phyloP scores from a whole-genome alignment of 1,140 invertebrate genomes.

The Drosophila kanapiae region DNA sequence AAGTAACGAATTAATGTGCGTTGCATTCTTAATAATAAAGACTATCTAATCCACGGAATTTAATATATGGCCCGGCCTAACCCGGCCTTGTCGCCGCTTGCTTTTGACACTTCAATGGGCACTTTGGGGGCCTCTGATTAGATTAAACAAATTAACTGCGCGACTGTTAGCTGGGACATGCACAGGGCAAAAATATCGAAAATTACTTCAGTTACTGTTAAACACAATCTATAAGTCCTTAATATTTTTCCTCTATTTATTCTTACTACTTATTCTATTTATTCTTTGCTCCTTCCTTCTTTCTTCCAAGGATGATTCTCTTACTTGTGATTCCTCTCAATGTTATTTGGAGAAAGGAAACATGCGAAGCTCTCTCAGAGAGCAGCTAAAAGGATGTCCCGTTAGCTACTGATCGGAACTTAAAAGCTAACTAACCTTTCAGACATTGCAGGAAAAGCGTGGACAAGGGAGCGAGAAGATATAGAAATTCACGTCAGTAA shows the following conservation, averaged over 20 bases:
- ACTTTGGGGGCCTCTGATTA: constrained; percentile 24
- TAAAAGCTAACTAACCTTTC: too few relatives aligned
- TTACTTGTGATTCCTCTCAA: too few relatives aligned
- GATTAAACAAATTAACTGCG: constrained; percentile 23
- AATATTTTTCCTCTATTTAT: not conserved
- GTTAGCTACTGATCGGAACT: too few relatives aligned
- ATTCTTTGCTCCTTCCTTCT: too few relatives aligned
- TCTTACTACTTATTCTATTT: too few relatives aligned
- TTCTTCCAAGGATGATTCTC: too few relatives aligned
- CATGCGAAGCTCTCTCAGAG: too few relatives aligned
- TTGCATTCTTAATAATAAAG: constrained; percentile 1
- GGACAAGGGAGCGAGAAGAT: not conserved
- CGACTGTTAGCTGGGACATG: not conserved
- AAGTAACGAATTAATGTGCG: not conserved
- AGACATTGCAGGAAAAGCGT: not conserved
- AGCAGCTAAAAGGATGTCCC: too few relatives aligned
- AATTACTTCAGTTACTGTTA: not conserved
- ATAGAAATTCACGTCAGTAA: not conserved
- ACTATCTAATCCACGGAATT: not conserved
- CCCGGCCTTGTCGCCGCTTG: not conserved
- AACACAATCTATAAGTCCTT: too few relatives aligned
- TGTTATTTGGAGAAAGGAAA: too few relatives aligned
- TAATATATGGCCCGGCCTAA: constrained; percentile 11
- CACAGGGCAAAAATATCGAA: not conserved
- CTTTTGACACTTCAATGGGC: constrained; percentile 27